phyloP scores from a whole-genome alignment of 2,797 vertebrate genomes.

The Eremophila alpestris region DNA sequence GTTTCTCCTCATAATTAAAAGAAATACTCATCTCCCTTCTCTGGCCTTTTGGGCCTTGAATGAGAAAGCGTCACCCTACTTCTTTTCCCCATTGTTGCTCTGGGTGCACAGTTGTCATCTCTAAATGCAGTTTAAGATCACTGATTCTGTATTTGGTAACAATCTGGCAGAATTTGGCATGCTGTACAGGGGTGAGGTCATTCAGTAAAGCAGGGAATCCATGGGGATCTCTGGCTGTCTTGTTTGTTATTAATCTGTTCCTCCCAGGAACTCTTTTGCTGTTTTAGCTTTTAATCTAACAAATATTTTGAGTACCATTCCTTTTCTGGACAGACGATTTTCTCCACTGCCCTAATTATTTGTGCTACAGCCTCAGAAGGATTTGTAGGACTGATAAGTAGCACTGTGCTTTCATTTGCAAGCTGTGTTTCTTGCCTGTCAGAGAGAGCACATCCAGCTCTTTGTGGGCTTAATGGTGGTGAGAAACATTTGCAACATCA shows the following conservation, averaged over 20 bases:
- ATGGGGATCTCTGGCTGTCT: background rate
- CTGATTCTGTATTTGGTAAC: conserved; percentile 32
- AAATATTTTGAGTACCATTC: conserved; percentile 15
- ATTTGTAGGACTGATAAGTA: background rate
- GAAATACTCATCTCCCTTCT: background rate
- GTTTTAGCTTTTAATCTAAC: background rate
- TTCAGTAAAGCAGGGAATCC: background rate
- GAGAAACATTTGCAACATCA: background rate
- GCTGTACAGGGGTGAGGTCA: background rate
- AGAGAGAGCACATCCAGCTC: background rate
- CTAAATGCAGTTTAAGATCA: background rate
- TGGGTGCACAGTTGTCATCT: background rate
- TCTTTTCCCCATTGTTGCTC: background rate
- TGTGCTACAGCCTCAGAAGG: background rate
- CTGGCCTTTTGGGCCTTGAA: background rate
- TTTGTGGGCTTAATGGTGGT: background rate
- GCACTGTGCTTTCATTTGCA: background rate
- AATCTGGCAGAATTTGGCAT: conserved; percentile 11
- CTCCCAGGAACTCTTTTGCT: background rate
- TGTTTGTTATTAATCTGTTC: conserved; percentile 27
- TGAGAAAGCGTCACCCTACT: background rate
- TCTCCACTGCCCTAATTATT: background rate
- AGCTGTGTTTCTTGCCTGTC: background rate
- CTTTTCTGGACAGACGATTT: conserved; percentile 10
- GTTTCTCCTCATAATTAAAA: background rate